Conservation (phyloP, 2,888 invertebrate genomes). For the Diachrysia chrysitis region DNA sequence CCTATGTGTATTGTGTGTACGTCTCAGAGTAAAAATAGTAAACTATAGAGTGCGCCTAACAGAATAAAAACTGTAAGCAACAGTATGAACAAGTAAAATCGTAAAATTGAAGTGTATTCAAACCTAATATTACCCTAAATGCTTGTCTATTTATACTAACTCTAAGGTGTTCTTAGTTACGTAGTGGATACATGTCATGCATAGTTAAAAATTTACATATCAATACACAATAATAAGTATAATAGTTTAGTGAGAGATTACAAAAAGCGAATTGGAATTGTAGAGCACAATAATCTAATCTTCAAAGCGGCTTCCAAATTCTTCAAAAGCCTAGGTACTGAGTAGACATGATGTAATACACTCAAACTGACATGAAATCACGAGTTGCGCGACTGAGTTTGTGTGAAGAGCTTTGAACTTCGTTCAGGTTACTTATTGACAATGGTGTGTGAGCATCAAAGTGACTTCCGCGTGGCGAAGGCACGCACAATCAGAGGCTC, state of each 20-base stretch:
- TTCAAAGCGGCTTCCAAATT: background rate
- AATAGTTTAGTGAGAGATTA: background rate
- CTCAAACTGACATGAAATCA: constrained; percentile 48
- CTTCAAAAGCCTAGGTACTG: constrained; percentile 23
- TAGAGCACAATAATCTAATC: constrained; percentile 4
- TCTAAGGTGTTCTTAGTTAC: too few relatives aligned
- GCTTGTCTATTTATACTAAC: too few relatives aligned
- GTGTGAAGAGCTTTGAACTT: constrained; percentile 65
- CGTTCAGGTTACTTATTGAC: constrained; percentile 64
- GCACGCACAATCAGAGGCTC: constrained; percentile 74
- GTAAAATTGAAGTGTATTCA: too few relatives aligned
- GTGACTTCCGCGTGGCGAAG: constrained; percentile 65
- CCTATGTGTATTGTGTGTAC: too few relatives aligned
- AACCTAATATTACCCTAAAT: too few relatives aligned
- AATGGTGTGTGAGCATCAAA: constrained; percentile 72
- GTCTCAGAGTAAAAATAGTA: too few relatives aligned
- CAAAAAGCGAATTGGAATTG: background rate
- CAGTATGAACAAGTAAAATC: too few relatives aligned
- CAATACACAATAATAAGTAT: background rate
- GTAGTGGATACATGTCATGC: too few relatives aligned
- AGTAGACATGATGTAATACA: constrained; percentile 34
- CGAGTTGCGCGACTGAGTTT: constrained; percentile 30
- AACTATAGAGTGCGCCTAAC: too few relatives aligned
- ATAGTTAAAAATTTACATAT: too few relatives aligned
- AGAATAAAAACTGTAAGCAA: too few relatives aligned